Percentiles rank a stretch among this genome's conserved stretches.
These are phyloP conservation scores for Megalops cyprinoides DNA, from an alignment of 2,797 vertebrate species.

Conservation along the genomic window DNA sequence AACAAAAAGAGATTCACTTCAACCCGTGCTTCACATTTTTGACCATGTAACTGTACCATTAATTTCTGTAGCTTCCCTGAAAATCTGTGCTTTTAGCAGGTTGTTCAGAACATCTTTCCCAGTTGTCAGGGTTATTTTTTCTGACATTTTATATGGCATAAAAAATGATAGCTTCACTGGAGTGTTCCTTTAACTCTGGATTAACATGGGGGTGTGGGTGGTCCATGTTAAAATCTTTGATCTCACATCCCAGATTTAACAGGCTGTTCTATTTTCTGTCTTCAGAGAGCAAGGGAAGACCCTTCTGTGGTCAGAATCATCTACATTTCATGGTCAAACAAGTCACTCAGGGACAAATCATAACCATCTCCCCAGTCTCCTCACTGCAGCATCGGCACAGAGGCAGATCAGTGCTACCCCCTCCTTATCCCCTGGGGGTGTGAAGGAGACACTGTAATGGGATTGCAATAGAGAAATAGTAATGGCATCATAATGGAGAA, in stretches of 20 bases:
- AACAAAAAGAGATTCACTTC: too few species aligned
- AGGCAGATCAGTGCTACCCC: not conserved
- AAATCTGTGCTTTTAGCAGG: too few species aligned
- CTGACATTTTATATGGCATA: too few species aligned
- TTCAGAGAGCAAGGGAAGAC: not conserved
- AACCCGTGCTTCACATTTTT: too few species aligned
- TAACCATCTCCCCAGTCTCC: not conserved
- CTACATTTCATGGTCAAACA: not conserved
- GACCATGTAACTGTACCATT: too few species aligned
- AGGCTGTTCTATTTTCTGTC: not conserved
- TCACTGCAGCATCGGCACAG: not conserved
- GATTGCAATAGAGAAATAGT: too few species aligned
- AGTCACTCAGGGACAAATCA: not conserved
- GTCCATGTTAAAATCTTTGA: constrained; percentile 3
- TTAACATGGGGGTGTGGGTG: not conserved
- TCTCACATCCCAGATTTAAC: not conserved
- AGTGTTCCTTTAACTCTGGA: too few species aligned
- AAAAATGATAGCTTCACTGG: too few species aligned
- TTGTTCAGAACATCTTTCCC: too few species aligned
- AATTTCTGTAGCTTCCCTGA: too few species aligned
- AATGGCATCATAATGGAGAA: too few species aligned
- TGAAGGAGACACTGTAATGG: not conserved
- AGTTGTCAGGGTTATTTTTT: too few species aligned
- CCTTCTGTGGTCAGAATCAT: not conserved
- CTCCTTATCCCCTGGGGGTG: not conserved